Conservation (phyloP, 2,888 invertebrate genomes). For the Petrophora chlorosata region DNA sequence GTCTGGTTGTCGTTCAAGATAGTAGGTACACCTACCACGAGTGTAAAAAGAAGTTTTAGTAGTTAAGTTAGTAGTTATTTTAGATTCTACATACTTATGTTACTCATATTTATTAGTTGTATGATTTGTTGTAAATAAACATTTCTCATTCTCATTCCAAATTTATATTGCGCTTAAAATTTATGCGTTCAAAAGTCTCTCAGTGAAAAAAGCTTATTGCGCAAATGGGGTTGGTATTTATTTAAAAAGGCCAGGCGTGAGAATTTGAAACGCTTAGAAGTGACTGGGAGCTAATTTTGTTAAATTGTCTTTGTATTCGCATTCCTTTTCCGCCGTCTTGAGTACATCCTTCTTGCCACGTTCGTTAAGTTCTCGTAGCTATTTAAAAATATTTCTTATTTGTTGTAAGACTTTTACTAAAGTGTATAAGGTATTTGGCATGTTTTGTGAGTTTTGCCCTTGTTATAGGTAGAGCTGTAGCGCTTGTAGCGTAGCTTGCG, state of each 20-base stretch:
- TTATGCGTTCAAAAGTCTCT: slow-evolving; percentile 50
- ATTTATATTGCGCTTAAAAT: too few species aligned
- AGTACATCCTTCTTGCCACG: slow-evolving; percentile 27
- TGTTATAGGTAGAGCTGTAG: too few species aligned
- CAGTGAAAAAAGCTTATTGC: slow-evolving; percentile 43
- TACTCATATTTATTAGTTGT: too few species aligned
- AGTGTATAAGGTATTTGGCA: background rate
- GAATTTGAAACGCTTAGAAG: slow-evolving; percentile 44
- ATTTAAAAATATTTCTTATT: slow-evolving; percentile 25
- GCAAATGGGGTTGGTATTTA: slow-evolving; percentile 41
- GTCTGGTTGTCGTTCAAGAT: too few species aligned
- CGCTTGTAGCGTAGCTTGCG: too few species aligned
- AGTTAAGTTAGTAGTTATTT: too few species aligned
- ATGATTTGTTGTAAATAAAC: too few species aligned
- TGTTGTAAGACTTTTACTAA: slow-evolving; percentile 11
- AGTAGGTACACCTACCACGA: too few species aligned
- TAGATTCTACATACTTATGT: too few species aligned
- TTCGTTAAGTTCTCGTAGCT: slow-evolving; percentile 23
- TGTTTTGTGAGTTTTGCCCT: slow-evolving; percentile 7
- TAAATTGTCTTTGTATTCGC: slow-evolving; percentile 43
- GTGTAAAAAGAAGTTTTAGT: too few species aligned
- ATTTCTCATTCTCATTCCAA: too few species aligned
- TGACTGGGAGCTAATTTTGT: slow-evolving; percentile 46
- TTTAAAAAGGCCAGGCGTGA: slow-evolving; percentile 46
- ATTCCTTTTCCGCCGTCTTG: slow-evolving; percentile 36